Conservation (phyloP, 2,797 vertebrate species). For the Siniperca scherzeri region DNA sequence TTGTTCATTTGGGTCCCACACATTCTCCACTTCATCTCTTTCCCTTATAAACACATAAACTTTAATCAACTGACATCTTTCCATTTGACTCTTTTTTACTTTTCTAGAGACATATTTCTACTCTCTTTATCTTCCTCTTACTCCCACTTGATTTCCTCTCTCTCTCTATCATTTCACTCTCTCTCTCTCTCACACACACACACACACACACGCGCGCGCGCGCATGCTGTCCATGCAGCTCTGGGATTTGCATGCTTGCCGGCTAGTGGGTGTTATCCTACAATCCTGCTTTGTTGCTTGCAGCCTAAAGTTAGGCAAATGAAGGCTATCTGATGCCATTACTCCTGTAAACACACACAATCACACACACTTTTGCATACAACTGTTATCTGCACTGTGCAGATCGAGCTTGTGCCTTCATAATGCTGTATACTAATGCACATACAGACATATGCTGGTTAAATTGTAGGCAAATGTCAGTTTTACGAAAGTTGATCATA, state of each 20-base stretch:
- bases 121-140: conserved; percentile 31
- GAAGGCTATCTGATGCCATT: conserved; percentile 34
- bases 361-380: conserved; percentile 58
- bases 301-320: conserved; percentile 75
- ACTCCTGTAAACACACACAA: conserved; percentile 57
- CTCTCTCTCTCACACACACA: conserved; percentile 24
- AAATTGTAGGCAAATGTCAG: background rate
- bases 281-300: conserved; percentile 72
- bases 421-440: background rate
- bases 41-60: conserved; percentile 42
- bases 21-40: conserved; percentile 21
- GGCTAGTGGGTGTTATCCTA: conserved; percentile 52
- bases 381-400: conserved; percentile 19
- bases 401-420: background rate
- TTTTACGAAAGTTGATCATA: no score
- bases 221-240: conserved; percentile 31
- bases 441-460: background rate
- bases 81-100: conserved; percentile 41
- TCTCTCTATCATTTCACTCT: conserved; percentile 19
- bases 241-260: conserved; percentile 71
- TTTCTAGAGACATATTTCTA: conserved; percentile 36
- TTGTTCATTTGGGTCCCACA: conserved; percentile 20
- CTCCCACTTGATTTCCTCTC: conserved; percentile 52
- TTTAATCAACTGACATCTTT: conserved; percentile 51
- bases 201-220: conserved; percentile 37